These are phyloP conservation scores for Aphidius colemani DNA, from an alignment of 2,888 invertebrate genomes.

Conservation along the genomic window DNA sequence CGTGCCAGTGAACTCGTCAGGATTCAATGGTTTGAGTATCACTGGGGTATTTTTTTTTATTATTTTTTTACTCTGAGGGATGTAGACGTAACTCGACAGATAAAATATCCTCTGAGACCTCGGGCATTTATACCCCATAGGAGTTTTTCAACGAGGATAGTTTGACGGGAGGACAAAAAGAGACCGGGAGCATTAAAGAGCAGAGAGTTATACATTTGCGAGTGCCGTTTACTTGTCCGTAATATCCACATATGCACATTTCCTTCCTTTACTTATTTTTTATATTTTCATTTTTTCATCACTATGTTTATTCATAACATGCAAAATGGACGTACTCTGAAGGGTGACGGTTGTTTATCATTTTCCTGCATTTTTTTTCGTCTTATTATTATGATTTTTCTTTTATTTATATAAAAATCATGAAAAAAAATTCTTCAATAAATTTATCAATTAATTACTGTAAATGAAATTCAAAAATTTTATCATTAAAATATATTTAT, in stretches of 20 bases:
- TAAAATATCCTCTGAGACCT: conserved; percentile 32
- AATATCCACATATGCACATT: not conserved
- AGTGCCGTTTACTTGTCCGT: conserved; percentile 29
- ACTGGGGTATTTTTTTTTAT: not conserved
- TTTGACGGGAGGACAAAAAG: not conserved
- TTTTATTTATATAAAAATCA: conserved; percentile 3
- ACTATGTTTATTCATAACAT: conserved; percentile 4
- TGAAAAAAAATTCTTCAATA: too few relatives aligned
- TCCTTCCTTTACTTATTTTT: conserved; percentile 11
- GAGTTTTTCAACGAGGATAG: conserved; percentile 10
- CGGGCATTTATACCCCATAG: not conserved
- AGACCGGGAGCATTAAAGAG: conserved; percentile 21
- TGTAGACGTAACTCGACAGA: conserved; percentile 27
- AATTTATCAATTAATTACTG: too few relatives aligned
- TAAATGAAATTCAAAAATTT: not conserved
- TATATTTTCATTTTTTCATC: not conserved
- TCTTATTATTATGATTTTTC: not conserved
- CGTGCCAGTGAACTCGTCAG: too few relatives aligned
- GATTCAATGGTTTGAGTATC: conserved; percentile 4
- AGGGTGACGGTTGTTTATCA: conserved; percentile 1
- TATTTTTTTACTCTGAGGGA: not conserved
- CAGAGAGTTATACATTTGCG: conserved; percentile 26
- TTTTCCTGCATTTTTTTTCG: not conserved
- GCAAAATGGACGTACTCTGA: conserved; percentile 2
- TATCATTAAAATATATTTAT: too few relatives aligned